Evolutionary conservation across 1,140 invertebrate species (phyloP).

Genomic region (Wiebesia pumilae): DNA sequence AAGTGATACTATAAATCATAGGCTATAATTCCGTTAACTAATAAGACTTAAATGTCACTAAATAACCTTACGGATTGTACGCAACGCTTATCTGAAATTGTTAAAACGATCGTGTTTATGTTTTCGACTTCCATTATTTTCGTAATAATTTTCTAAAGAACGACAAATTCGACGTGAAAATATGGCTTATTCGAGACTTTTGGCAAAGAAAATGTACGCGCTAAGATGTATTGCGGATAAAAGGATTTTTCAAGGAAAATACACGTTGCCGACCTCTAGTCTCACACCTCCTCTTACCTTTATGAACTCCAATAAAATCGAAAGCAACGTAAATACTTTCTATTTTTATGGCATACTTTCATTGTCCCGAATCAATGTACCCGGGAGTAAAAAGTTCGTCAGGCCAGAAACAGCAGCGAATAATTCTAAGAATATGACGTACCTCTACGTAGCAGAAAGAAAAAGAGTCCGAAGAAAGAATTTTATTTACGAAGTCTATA

Average conservation of each 20-base stretch:
- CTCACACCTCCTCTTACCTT: not conserved
- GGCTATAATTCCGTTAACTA: not conserved
- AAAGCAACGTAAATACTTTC: slow-evolving; percentile 8
- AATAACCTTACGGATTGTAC: not conserved
- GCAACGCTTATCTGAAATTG: not conserved
- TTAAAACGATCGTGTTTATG: not conserved
- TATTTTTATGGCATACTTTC: not conserved
- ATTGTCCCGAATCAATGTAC: slow-evolving; percentile 1
- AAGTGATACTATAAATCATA: not conserved
- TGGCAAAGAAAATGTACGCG: too few relatives aligned
- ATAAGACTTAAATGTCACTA: slow-evolving; percentile 3
- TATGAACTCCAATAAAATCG: not conserved
- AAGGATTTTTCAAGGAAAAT: not conserved
- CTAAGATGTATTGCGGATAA: not conserved
- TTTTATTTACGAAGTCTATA: slow-evolving; percentile 14
- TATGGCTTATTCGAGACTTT: too few relatives aligned
- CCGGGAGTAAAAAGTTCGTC: not conserved
- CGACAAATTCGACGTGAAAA: too few relatives aligned
- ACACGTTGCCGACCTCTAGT: not conserved
- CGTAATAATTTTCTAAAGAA: too few relatives aligned
- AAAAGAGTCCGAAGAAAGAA: not conserved
- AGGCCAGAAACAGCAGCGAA: not conserved
- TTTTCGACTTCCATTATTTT: not conserved
- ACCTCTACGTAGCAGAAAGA: not conserved
- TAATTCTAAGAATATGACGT: not conserved